Percentiles rank a stretch among this genome's conserved stretches.
These are phyloP conservation scores for Amiota minor DNA, from an alignment of 2,888 invertebrate genomes.

Conservation along the genomic window DNA sequence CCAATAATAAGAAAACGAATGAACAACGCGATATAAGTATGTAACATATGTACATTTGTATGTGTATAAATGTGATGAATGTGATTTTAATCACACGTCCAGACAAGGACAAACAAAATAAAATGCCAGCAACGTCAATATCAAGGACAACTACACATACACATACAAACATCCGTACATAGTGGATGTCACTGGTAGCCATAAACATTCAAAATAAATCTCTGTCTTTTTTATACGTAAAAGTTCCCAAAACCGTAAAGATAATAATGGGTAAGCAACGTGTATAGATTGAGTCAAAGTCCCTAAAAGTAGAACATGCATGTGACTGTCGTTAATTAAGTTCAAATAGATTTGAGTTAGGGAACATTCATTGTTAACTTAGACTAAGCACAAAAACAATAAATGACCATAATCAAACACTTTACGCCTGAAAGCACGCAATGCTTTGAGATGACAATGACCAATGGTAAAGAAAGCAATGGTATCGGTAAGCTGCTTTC, in stretches of 20 bases:
- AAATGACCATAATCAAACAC: conserved; percentile 69
- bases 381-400: conserved; percentile 45
- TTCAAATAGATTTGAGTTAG: no score
- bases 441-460: conserved; percentile 44
- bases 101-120: conserved; percentile 54
- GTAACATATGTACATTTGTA: no score
- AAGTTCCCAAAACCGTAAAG: conserved; percentile 3
- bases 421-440: conserved; percentile 65
- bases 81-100: conserved; percentile 61
- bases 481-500: conserved; percentile 4
- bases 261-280: conserved; percentile 1
- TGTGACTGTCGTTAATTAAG: neutral
- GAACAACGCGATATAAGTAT: no score
- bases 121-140: neutral
- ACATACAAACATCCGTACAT: no score
- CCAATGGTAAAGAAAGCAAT: neutral
- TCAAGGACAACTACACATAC: no score
- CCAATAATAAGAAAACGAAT: no score
- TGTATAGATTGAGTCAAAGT: neutral
- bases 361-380: no score
- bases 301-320: conserved; percentile 27
- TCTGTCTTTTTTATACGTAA: neutral
- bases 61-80: conserved; percentile 50
- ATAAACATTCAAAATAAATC: no score
- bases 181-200: no score